Percentiles rank a stretch among this genome's conserved stretches.
These are phyloP conservation scores for Chaetura pelagica DNA, from an alignment of 2,113 vertebrate species.

Conservation along the genomic window DNA sequence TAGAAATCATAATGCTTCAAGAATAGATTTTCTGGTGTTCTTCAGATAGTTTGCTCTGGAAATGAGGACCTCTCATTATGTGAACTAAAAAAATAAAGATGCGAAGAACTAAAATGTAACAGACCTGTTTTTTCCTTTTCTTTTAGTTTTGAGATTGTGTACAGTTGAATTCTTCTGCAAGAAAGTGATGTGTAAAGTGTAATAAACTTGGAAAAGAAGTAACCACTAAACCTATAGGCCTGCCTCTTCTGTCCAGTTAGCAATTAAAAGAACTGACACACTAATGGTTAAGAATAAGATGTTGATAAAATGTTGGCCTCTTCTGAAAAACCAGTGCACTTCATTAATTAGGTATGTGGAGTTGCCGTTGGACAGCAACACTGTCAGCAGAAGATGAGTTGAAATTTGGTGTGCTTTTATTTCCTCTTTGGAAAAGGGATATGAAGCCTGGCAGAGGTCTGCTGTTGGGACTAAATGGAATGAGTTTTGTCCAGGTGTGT, in stretches of 20 bases:
- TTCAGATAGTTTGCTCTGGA: slow-evolving; percentile 7
- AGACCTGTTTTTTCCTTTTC: not conserved
- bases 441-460: not conserved
- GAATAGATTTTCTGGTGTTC: not conserved
- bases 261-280: not conserved
- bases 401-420: not conserved
- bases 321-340: not conserved
- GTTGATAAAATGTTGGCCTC: not conserved
- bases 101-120: not conserved
- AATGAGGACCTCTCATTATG: not conserved
- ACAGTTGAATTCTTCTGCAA: not conserved
- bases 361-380: not conserved
- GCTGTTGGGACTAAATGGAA: not conserved
- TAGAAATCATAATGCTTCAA: slow-evolving; percentile 32
- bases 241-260: not conserved
- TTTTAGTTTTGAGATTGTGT: not conserved
- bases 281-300: not conserved
- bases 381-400: not conserved
- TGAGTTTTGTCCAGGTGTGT: not conserved
- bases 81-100: not conserved
- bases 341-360: not conserved
- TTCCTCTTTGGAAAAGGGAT: not conserved
- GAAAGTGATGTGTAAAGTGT: not conserved
- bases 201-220: not conserved
- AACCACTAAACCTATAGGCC: not conserved